These are phyloP conservation scores for Zaprionus nigranus DNA, from an alignment of 1,140 invertebrate species.

Conservation along the genomic window DNA sequence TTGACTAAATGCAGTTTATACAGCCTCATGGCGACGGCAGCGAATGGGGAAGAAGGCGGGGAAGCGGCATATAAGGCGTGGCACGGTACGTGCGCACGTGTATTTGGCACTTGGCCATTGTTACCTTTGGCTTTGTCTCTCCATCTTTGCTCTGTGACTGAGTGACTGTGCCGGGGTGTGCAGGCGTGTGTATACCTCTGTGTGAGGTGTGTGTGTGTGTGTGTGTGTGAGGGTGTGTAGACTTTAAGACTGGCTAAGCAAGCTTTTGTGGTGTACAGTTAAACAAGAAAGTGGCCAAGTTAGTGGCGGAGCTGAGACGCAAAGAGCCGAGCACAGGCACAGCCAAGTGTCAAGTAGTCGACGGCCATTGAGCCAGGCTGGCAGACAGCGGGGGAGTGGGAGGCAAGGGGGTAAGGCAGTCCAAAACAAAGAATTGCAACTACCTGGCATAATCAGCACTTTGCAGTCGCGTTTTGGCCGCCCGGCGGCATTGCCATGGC, in stretches of 20 bases:
- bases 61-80: conserved; percentile 11
- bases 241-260: conserved; percentile 77
- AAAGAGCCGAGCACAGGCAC: conserved; percentile 26
- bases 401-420: background rate
- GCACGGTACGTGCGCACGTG: conserved; percentile 66
- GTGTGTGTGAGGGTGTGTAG: conserved; percentile 28
- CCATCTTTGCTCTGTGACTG: conserved; percentile 58
- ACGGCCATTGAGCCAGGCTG: conserved; percentile 32
- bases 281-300: conserved; percentile 42
- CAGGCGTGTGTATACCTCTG: conserved; percentile 5
- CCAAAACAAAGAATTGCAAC: conserved; percentile 45
- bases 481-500: conserved; percentile 55
- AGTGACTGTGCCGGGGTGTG: conserved; percentile 1
- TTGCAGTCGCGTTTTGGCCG: conserved; percentile 58
- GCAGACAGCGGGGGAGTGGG: background rate
- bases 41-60: background rate
- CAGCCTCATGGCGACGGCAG: conserved; percentile 13
- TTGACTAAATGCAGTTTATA: conserved; percentile 81
- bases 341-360: conserved; percentile 54
- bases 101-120: conserved; percentile 79
- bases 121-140: conserved; percentile 71
- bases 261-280: conserved; percentile 69
- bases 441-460: conserved; percentile 67
- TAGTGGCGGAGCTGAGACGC: background rate
- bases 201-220: conserved; percentile 18